phyloP scores from a whole-genome alignment of 1,140 invertebrate genomes.

The Acromyrmex echinatior region DNA sequence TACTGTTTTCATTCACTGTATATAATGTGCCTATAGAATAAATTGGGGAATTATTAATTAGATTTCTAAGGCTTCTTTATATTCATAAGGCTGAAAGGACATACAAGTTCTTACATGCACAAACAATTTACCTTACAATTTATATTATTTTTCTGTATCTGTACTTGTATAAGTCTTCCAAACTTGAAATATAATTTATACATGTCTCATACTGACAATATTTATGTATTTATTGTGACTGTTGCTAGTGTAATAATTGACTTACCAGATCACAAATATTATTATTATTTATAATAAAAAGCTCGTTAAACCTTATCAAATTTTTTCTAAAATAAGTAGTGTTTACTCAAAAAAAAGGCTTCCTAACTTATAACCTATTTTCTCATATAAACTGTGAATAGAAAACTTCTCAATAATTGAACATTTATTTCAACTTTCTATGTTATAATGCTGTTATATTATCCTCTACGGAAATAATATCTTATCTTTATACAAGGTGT shows the following conservation, averaged over 20 bases:
- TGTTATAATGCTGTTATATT: constrained; percentile 3
- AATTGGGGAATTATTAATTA: neutral
- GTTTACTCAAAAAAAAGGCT: neutral
- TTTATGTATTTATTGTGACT: neutral
- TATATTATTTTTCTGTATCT: too few relatives aligned
- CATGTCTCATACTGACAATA: neutral
- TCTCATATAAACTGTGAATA: neutral
- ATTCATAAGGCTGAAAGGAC: neutral
- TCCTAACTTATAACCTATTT: neutral
- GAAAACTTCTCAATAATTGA: neutral
- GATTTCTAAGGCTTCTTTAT: neutral
- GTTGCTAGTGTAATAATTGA: neutral
- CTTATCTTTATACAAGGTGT: constrained; percentile 62
- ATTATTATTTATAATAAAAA: neutral
- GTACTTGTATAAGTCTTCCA: too few relatives aligned
- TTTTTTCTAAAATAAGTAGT: neutral
- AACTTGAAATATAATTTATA: too few relatives aligned
- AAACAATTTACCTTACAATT: too few relatives aligned
- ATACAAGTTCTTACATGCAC: too few relatives aligned
- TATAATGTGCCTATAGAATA: neutral
- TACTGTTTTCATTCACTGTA: too few relatives aligned
- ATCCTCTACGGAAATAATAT: constrained; percentile 61
- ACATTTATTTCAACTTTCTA: neutral
- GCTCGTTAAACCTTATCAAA: neutral
- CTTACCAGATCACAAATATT: constrained; percentile 2